Conservation (phyloP, 2,113 vertebrate genomes). For the Struthio camelus region DNA sequence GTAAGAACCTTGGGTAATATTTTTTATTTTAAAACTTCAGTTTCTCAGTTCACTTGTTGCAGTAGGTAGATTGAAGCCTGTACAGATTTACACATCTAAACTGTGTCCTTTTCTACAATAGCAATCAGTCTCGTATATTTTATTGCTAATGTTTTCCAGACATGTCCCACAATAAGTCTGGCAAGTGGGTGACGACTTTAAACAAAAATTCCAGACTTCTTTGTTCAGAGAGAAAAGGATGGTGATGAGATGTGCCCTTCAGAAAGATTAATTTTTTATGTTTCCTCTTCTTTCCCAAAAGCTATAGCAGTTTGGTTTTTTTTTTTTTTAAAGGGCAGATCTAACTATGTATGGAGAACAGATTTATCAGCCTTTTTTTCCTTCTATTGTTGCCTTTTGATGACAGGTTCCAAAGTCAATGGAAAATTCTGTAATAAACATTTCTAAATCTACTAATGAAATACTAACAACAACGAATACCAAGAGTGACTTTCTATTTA, state of each 20-base stretch:
- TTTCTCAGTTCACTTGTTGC: neutral
- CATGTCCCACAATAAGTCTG: neutral
- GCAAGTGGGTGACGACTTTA: neutral
- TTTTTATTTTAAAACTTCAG: neutral
- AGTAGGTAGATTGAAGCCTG: neutral
- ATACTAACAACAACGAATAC: neutral
- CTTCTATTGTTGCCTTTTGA: neutral
- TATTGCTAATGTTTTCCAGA: neutral
- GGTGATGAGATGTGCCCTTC: neutral
- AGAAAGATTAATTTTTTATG: neutral
- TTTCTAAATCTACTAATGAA: neutral
- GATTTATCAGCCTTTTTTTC: neutral
- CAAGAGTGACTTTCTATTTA: neutral
- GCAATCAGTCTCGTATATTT: neutral
- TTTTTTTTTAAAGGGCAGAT: neutral
- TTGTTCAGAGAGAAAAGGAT: neutral
- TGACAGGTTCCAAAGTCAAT: neutral
- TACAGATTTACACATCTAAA: neutral
- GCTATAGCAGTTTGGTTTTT: neutral
- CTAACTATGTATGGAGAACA: neutral
- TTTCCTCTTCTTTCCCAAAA: neutral
- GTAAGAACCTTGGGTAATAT: neutral
- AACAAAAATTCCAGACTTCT: neutral
- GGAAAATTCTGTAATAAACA: neutral
- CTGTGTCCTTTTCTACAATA: neutral